A percentile compares a stretch with the other conserved stretches of the same genome.
phyloP scores from a whole-genome alignment of 2,797 vertebrate species.

The Neosilurus mollespiculum region DNA sequence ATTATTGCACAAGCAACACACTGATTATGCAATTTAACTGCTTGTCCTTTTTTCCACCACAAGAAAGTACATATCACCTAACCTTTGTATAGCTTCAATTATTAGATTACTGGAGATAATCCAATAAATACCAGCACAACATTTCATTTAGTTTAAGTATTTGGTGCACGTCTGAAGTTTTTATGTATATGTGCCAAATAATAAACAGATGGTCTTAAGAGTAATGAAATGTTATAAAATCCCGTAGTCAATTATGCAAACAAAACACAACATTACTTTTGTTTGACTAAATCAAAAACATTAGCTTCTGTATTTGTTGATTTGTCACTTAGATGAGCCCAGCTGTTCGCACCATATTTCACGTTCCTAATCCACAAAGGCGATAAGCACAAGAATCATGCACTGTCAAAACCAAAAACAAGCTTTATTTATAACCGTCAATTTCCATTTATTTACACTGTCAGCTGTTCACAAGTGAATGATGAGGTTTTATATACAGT shows the following conservation, averaged over 20 bases:
- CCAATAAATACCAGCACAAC: background rate
- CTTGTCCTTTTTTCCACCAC: background rate
- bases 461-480: background rate
- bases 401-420: conserved; percentile 7
- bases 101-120: background rate
- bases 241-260: background rate
- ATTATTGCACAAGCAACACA: conserved; percentile 53
- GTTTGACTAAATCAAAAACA: conserved; percentile 33
- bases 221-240: conserved; percentile 14
- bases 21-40: conserved; percentile 38
- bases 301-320: conserved; percentile 21
- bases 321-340: conserved; percentile 22
- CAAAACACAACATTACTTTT: background rate
- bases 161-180: background rate
- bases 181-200: background rate
- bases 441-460: conserved; percentile 14
- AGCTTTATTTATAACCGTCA: background rate
- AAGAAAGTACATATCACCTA: background rate
- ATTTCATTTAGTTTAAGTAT: background rate
- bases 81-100: background rate
- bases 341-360: conserved; percentile 24
- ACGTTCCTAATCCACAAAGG: conserved; percentile 18
- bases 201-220: conserved; percentile 20
- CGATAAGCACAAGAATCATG: conserved; percentile 15
- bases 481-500: conserved; percentile 20